Evolutionary conservation across 1,140 invertebrate species (phyloP).

Genomic region (Listronotus bonariensis): DNA sequence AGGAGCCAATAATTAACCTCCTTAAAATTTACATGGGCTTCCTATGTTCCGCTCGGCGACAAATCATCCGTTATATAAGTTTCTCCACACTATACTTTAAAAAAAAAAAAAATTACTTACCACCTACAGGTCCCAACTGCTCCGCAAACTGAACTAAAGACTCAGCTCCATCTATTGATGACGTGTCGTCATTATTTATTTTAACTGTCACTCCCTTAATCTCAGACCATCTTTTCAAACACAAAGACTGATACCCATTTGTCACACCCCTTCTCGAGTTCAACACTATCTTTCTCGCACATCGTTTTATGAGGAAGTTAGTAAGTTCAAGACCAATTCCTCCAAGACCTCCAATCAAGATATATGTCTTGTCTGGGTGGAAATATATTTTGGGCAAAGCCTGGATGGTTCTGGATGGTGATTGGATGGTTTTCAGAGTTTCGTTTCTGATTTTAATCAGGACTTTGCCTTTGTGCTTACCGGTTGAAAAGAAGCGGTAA

Average conservation of each 20-base stretch:
- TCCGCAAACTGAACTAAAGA: constrained; percentile 72
- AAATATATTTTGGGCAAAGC: constrained; percentile 87
- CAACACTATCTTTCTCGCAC: constrained; percentile 82
- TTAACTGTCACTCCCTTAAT: constrained; percentile 68
- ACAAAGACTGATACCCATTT: constrained; percentile 84
- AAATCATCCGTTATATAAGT: too few species aligned
- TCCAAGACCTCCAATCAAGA: constrained; percentile 87
- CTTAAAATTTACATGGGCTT: too few species aligned
- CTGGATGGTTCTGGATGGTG: constrained; percentile 64
- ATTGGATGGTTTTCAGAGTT: constrained; percentile 60
- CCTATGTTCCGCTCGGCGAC: too few species aligned
- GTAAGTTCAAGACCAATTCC: constrained; percentile 94
- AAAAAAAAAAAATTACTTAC: constrained; percentile 48
- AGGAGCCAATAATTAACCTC: too few species aligned
- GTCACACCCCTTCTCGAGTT: constrained; percentile 85
- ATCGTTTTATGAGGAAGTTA: constrained; percentile 85
- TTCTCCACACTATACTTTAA: too few species aligned
- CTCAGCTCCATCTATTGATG: constrained; percentile 69
- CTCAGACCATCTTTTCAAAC: constrained; percentile 74
- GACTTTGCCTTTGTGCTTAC: constrained; percentile 97
- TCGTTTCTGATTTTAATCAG: constrained; percentile 84
- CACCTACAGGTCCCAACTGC: constrained; percentile 80
- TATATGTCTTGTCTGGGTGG: constrained; percentile 83
- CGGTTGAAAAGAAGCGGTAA: constrained; percentile 93
- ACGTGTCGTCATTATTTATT: constrained; percentile 71